Evolutionary conservation across 2,113 vertebrate species (phyloP).

Genomic region (Oreamnos americanus): DNA sequence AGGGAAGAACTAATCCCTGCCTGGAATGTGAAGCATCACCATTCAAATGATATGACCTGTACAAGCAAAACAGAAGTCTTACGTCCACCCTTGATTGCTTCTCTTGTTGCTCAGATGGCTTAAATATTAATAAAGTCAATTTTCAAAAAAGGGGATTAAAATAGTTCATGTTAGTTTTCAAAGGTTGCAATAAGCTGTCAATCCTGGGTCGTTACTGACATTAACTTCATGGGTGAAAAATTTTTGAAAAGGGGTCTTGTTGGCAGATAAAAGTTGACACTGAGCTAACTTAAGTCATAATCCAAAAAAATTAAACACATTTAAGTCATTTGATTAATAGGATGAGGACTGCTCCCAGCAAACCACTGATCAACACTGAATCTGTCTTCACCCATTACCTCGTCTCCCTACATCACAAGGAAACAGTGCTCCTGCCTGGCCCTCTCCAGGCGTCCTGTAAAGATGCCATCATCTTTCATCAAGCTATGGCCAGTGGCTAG

Average conservation of each 20-base stretch:
- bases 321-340: neutral
- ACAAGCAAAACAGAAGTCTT: conserved; percentile 44
- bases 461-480: neutral
- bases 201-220: neutral
- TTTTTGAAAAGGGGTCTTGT: neutral
- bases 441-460: neutral
- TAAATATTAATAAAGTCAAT: conserved; percentile 24
- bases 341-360: neutral
- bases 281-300: neutral
- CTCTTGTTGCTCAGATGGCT: neutral
- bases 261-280: neutral
- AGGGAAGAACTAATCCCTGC: conserved; percentile 43
- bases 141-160: neutral
- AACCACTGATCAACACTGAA: accelerated
- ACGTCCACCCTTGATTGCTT: neutral
- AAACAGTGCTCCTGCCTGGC: accelerated
- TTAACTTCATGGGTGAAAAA: neutral
- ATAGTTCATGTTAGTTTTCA: conserved; percentile 1
- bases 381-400: neutral
- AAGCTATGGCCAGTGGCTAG: neutral
- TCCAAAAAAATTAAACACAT: neutral
- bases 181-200: neutral
- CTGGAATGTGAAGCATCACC: conserved; percentile 32
- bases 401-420: accelerated
- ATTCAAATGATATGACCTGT: neutral